Conservation (phyloP, 2,888 invertebrate species). For the Petrophora chlorosata region DNA sequence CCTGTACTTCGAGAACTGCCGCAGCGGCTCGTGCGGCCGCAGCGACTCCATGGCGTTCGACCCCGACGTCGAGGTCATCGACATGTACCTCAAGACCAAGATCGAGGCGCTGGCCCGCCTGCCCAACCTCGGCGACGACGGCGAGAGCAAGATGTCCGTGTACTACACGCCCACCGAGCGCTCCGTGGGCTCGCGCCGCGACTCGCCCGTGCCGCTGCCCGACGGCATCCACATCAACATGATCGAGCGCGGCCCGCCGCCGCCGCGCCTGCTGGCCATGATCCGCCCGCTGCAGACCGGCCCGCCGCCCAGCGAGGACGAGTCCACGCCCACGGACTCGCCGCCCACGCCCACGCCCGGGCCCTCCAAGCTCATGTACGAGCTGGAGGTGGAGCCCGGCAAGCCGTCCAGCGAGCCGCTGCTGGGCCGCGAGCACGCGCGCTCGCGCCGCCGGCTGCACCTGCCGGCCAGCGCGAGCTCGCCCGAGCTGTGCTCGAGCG, state of each 20-base stretch:
- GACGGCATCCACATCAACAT: slow-evolving; percentile 87
- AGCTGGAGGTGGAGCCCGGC: slow-evolving; percentile 41
- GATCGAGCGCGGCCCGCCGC: slow-evolving; percentile 76
- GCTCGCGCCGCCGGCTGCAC: slow-evolving; percentile 37
- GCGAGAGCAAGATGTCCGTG: slow-evolving; percentile 88
- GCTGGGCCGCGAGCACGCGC: slow-evolving; percentile 57
- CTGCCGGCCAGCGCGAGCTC: slow-evolving; percentile 72
- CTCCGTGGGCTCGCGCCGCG: slow-evolving; percentile 79
- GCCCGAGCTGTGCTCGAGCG: slow-evolving; percentile 62
- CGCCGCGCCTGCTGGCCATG: slow-evolving; percentile 66
- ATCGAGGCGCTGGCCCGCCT: slow-evolving; percentile 84
- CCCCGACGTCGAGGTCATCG: slow-evolving; percentile 85
- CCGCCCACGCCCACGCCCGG: slow-evolving; percentile 42
- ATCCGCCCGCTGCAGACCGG: slow-evolving; percentile 55
- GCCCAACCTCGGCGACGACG: slow-evolving; percentile 80
- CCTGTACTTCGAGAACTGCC: slow-evolving; percentile 96
- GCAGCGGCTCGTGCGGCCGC: slow-evolving; percentile 90
- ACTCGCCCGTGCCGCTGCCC: slow-evolving; percentile 71
- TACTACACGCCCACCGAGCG: slow-evolving; percentile 93
- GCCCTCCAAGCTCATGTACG: slow-evolving; percentile 40
- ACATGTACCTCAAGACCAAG: slow-evolving; percentile 87
- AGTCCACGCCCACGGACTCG: slow-evolving; percentile 31
- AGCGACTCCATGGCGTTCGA: slow-evolving; percentile 90
- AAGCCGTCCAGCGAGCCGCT: slow-evolving; percentile 76
- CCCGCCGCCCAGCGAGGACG: slow-evolving; percentile 45